Conservation (phyloP, 1,140 invertebrate genomes). For the Agrilus planipennis region DNA sequence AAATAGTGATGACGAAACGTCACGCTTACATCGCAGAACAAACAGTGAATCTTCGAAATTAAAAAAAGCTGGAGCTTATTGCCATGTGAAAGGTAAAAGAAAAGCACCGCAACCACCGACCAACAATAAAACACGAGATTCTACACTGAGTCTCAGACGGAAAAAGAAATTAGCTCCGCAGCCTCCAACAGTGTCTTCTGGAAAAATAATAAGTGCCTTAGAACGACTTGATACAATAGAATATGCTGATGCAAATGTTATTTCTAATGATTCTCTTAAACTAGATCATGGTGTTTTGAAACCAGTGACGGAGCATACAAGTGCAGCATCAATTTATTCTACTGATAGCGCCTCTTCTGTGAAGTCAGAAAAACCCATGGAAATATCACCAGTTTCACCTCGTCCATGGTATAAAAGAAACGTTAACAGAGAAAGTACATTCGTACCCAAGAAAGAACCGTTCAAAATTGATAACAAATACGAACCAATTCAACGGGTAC, state of each 20-base stretch:
- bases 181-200: slow-evolving; percentile 35
- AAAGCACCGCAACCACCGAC: slow-evolving; percentile 55
- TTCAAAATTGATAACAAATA: slow-evolving; percentile 26
- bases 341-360: slow-evolving; percentile 2
- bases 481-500: slow-evolving; percentile 24
- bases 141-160: slow-evolving; percentile 33
- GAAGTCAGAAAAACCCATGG: slow-evolving; percentile 17
- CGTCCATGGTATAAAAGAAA: slow-evolving; percentile 54
- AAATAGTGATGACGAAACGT: slow-evolving; percentile 26
- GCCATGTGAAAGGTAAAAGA: slow-evolving; percentile 61
- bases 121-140: slow-evolving; percentile 12
- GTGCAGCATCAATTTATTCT: slow-evolving; percentile 4
- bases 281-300: slow-evolving; percentile 37
- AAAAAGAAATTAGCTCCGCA: slow-evolving; percentile 48
- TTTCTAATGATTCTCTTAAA: slow-evolving; percentile 37
- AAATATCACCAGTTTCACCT: slow-evolving; percentile 38
- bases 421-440: slow-evolving; percentile 7
- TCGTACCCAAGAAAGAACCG: slow-evolving; percentile 10
- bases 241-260: slow-evolving; percentile 20
- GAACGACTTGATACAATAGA: slow-evolving; percentile 8
- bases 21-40: slow-evolving; percentile 35
- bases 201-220: slow-evolving; percentile 12
- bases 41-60: slow-evolving; percentile 42
- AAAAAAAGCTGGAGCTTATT: slow-evolving; percentile 35
- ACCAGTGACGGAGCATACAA: slow-evolving; percentile 21